These are phyloP conservation scores for Doris montereyensis DNA, from an alignment of 2,888 invertebrate genomes.

Conservation along the genomic window DNA sequence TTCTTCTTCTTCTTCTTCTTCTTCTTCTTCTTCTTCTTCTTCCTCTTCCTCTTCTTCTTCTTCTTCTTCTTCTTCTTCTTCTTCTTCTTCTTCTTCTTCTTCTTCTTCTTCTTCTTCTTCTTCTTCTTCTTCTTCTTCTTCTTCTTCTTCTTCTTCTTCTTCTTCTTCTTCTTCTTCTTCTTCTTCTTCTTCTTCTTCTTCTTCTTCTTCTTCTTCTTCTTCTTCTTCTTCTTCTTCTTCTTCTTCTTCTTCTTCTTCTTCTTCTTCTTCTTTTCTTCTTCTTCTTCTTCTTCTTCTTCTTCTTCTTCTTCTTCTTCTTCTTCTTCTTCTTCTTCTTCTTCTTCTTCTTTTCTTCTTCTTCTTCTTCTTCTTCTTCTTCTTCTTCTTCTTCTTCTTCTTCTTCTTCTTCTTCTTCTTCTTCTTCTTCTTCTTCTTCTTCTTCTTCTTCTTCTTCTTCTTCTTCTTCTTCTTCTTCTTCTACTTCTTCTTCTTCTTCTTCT, in stretches of 20 bases:
- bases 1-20: background rate
- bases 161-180: constrained; percentile 2
- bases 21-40: background rate
- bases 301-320: background rate
- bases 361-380: constrained; percentile 9
- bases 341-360: constrained; percentile 9
- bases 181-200: constrained; percentile 2
- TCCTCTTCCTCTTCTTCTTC: background rate
- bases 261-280: constrained; percentile 8
- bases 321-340: too few relatives aligned
- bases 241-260: background rate
- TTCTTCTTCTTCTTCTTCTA: constrained; percentile 6
- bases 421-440: constrained; percentile 9
- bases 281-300: background rate
- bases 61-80: background rate
- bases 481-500: too few relatives aligned
- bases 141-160: constrained; percentile 9
- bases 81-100: background rate
- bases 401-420: background rate
- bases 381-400: constrained; percentile 6
- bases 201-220: background rate
- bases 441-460: constrained; percentile 9
- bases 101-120: background rate
- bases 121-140: background rate
- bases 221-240: background rate